Evolutionary conservation across 2,888 invertebrate species (phyloP), one percentile per base, ranked within the genome.

Genomic region (Galeopsomyia nigrocyanea): DNA sequence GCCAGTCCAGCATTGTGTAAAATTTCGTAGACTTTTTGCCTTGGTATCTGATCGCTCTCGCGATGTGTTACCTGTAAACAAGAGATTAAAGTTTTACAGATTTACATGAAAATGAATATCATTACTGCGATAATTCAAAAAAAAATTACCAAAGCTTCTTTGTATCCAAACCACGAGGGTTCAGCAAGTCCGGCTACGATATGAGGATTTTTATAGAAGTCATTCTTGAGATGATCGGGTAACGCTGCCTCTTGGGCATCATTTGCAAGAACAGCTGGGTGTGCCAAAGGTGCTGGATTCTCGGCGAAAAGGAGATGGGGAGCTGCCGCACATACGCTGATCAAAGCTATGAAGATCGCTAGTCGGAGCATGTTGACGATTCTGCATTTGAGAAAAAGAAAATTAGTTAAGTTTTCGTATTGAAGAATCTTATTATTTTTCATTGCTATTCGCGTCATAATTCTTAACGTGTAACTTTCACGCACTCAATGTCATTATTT

Each of bases 21-120:
- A 73, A 94, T 90, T 80, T 92, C 91, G 79, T 90, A 93, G 71
- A 95, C 93, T 82, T 91, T 91, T 75, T 91, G 90, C 2, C 95
- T 89, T 0, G 94, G 92, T 74, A 95, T 95, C 84, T 93, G 93
- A 79, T 95, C 94, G 0, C 94, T 92, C 81, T 94, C 94, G 14
- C 95, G 89, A 81, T 94, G 90, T 56, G 91, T 89, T 0, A 95
- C 94, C 82, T 87, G 81, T 39, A 79, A n/a, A 82, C 65, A 82
- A 81, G 3, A 7, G 81, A 13, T 81, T 79, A 50, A 46, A 49
- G 14, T 47, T 39, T 61, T 65, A 55, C 39, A n/a, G 17, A 53
- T 19, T 26, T 26, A 3, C n/a, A 21, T 5, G 6, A 49, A 46
- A 55, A 65, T 17, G 22, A 58, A 13, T 31, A 17, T 7, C 17